A percentile compares a stretch with the other conserved stretches of the same genome.
phyloP scores from a whole-genome alignment of 2,888 invertebrate genomes.

The Trichacis sp. region DNA sequence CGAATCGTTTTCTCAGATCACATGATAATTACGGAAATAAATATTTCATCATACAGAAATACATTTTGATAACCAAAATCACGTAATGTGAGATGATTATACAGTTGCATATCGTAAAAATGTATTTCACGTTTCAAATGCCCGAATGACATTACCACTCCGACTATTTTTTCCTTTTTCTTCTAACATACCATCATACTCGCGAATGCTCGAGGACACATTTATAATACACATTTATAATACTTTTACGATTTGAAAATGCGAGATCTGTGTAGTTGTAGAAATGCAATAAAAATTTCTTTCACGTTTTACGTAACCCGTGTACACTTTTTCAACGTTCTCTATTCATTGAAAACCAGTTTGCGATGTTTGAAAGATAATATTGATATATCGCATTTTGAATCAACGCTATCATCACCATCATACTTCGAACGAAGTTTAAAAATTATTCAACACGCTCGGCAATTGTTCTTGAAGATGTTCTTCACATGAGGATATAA shows the following conservation, averaged over 20 bases:
- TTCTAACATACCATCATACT: too few relatives aligned
- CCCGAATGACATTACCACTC: background rate
- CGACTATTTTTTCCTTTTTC: too few relatives aligned
- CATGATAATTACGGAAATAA: too few relatives aligned
- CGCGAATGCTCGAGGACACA: too few relatives aligned
- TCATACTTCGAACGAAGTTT: background rate
- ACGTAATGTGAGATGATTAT: too few relatives aligned
- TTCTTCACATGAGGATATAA: conserved; percentile 42
- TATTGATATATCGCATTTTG: background rate
- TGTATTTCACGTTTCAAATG: background rate
- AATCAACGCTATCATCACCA: conserved; percentile 1
- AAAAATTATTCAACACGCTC: background rate
- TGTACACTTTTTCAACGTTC: background rate
- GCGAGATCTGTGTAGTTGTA: background rate
- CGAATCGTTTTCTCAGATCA: too few relatives aligned
- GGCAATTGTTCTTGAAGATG: conserved; percentile 1
- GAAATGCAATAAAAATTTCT: conserved; percentile 2
- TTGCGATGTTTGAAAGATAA: background rate
- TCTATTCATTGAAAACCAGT: conserved; percentile 5
- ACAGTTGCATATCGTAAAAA: too few relatives aligned
- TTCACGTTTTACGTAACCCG: conserved; percentile 1
- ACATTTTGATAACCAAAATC: too few relatives aligned
- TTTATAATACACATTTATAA: background rate
- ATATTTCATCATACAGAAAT: too few relatives aligned
- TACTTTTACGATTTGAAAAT: conserved; percentile 2